Percentiles rank a stretch among this genome's conserved stretches.
Evolutionary conservation across 2,888 invertebrate species (phyloP).

Genomic region (Molanna angustata): DNA sequence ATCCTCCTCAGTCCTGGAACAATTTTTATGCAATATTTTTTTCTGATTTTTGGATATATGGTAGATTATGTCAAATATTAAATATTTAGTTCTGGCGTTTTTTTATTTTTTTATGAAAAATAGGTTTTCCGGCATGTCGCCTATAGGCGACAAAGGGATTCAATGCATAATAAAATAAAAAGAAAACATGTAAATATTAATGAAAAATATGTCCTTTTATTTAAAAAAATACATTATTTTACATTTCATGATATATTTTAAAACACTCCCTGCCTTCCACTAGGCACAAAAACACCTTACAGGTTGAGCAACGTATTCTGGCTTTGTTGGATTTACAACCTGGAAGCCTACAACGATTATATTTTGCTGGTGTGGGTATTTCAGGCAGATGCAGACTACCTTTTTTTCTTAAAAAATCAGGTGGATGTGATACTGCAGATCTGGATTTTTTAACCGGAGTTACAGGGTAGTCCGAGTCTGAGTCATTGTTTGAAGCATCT

Average conservation of each 20-base stretch:
- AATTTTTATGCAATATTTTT: neutral
- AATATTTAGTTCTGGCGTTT: neutral
- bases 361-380: constrained; percentile 1
- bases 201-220: neutral
- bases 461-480: too few relatives aligned
- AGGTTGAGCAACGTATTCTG: neutral
- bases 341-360: neutral
- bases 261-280: neutral
- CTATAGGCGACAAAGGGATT: neutral
- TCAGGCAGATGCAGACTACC: neutral
- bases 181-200: neutral
- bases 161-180: neutral
- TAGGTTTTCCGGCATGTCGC: constrained; percentile 2
- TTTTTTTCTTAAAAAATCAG: constrained; percentile 1
- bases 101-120: neutral
- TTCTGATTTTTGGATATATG: neutral
- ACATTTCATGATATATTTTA: constrained; percentile 3
- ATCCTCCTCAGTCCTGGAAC: neutral
- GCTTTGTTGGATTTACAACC: constrained; percentile 4
- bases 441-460: neutral
- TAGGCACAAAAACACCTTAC: neutral
- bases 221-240: neutral
- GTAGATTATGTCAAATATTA: neutral
- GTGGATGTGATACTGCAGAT: neutral
- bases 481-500: too few relatives aligned